phyloP scores from a whole-genome alignment of 2,888 invertebrate species.

The Synergus umbraculus region DNA sequence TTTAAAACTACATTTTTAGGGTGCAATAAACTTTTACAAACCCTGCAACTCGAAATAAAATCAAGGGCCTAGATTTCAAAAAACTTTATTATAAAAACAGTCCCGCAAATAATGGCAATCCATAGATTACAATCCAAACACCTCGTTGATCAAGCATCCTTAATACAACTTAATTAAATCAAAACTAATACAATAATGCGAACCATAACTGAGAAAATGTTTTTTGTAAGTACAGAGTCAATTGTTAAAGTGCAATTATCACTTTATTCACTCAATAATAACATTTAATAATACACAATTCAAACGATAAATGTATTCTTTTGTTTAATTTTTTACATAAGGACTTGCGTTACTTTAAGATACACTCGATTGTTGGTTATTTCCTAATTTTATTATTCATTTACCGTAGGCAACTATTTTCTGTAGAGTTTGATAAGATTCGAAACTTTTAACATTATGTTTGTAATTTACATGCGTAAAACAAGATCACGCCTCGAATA shows the following conservation, averaged over 20 bases:
- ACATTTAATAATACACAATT: constrained; percentile 77
- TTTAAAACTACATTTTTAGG: constrained; percentile 22
- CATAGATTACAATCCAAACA: constrained; percentile 62
- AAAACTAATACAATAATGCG: constrained; percentile 54
- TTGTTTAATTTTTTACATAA: constrained; percentile 72
- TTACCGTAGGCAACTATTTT: constrained; percentile 75
- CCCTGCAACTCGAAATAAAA: constrained; percentile 29
- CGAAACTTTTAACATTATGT: constrained; percentile 71
- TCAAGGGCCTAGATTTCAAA: constrained; percentile 53
- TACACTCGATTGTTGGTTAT: constrained; percentile 71
- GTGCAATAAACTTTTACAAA: constrained; percentile 41
- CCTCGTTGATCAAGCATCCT: constrained; percentile 48
- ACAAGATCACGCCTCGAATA: constrained; percentile 42
- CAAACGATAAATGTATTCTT: constrained; percentile 74
- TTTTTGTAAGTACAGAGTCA: constrained; percentile 65
- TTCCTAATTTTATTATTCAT: constrained; percentile 64
- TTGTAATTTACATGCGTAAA: constrained; percentile 73
- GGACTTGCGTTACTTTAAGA: constrained; percentile 74
- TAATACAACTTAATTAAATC: constrained; percentile 57
- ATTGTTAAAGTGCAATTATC: constrained; percentile 73
- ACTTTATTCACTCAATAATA: constrained; percentile 77
- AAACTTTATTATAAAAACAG: constrained; percentile 62
- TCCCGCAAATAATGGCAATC: constrained; percentile 60
- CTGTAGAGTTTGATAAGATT: constrained; percentile 74
- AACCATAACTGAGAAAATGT: constrained; percentile 49